A percentile compares a stretch with the other conserved stretches of the same genome.
phyloP scores from a whole-genome alignment of 2,888 invertebrate genomes.

The Drepanosiphum platanoidis region DNA sequence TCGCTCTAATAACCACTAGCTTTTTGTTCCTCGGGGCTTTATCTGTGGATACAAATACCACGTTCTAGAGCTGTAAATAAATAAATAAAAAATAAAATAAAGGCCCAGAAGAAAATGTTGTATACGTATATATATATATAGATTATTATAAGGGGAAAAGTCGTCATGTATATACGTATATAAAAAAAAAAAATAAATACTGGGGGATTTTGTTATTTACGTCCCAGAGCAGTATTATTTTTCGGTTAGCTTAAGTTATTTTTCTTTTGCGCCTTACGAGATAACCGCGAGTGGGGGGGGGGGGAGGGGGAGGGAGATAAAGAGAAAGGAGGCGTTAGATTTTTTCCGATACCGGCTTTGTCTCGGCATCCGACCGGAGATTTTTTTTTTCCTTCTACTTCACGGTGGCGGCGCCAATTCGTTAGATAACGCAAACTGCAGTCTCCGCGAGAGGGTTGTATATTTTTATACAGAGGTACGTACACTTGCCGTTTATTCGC shows the following conservation, averaged over 20 bases:
- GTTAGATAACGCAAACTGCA: conserved; percentile 31
- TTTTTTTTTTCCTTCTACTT: neutral
- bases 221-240: conserved; percentile 53
- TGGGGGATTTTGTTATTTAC: conserved; percentile 54
- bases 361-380: conserved; percentile 13
- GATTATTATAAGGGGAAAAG: neutral
- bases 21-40: conserved; percentile 43
- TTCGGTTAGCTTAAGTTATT: conserved; percentile 58
- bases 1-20: conserved; percentile 47
- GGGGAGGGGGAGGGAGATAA: too few relatives aligned
- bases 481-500: neutral
- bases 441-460: neutral
- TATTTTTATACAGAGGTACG: neutral
- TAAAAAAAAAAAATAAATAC: conserved; percentile 29
- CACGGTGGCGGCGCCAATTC: neutral
- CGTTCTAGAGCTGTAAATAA: conserved; percentile 32
- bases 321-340: conserved; percentile 42
- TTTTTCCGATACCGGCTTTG: conserved; percentile 40
- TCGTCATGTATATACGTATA: neutral
- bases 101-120: neutral
- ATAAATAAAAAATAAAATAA: too few relatives aligned
- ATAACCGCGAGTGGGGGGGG: conserved; percentile 36
- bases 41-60: conserved; percentile 1
- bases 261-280: conserved; percentile 40
- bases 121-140: neutral